Conservation (phyloP, 37 sponge, comb jelly and placozoan species). For the Beroe forskalii region DNA sequence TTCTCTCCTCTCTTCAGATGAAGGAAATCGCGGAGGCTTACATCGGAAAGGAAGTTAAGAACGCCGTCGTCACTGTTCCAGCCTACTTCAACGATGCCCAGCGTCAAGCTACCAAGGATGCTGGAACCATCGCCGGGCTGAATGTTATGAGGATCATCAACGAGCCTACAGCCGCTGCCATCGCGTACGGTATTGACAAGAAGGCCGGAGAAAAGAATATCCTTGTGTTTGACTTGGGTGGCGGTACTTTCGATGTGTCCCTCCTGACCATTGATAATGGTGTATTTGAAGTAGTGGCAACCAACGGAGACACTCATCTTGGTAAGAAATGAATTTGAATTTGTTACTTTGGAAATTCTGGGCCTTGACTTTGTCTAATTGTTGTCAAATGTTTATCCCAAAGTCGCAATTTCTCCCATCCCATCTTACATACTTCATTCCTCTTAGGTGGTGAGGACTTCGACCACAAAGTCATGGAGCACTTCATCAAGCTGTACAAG, state of each 20-base stretch:
- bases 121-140: constrained; percentile 93
- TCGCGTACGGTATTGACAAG: constrained; percentile 98
- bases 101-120: constrained; percentile 98
- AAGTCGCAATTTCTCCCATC: too few species aligned
- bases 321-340: constrained; percentile 68
- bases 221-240: constrained; percentile 97
- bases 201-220: constrained; percentile 98
- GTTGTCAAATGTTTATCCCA: too few species aligned
- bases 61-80: constrained; percentile 98
- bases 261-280: constrained; percentile 98
- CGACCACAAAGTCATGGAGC: constrained; percentile 98
- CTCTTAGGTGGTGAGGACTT: constrained; percentile 93
- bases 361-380: too few species aligned
- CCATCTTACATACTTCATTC: too few species aligned
- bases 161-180: constrained; percentile 99
- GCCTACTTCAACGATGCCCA: constrained; percentile 99
- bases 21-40: constrained; percentile 97
- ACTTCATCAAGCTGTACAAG: constrained; percentile 99
- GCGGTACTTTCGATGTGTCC: constrained; percentile 98
- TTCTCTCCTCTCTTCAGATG: neutral
- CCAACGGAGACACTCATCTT: constrained; percentile 99
- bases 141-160: constrained; percentile 98
- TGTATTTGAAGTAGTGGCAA: constrained; percentile 97
- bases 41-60: constrained; percentile 88
- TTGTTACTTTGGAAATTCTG: too few species aligned